Conservation (phyloP, 2,797 vertebrate species). For the Anas flavirostris region DNA sequence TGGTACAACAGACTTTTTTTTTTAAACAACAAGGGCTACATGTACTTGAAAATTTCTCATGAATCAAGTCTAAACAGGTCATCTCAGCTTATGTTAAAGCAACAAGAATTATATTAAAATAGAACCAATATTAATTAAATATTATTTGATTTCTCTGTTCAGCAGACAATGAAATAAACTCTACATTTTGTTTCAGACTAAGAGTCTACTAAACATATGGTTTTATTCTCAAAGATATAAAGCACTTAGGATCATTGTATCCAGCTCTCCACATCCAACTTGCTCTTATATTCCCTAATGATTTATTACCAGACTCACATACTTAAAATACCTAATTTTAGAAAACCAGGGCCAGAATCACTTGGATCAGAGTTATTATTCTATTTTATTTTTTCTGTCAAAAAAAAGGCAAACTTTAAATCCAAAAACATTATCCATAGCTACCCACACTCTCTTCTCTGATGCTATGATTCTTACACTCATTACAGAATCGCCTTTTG, state of each 20-base stretch:
- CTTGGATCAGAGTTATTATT: neutral
- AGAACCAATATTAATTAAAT: neutral
- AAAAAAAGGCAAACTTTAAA: neutral
- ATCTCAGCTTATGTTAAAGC: neutral
- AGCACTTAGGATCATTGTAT: neutral
- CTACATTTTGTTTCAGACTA: neutral
- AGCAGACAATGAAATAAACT: neutral
- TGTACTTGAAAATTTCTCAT: neutral
- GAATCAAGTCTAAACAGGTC: neutral
- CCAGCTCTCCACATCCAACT: neutral
- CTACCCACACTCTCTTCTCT: neutral
- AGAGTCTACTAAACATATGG: neutral
- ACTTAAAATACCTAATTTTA: slow-evolving; percentile 3
- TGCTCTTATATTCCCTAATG: neutral
- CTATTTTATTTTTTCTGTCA: neutral
- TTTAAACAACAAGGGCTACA: neutral
- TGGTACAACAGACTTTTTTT: neutral
- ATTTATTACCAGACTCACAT: neutral
- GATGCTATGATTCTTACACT: neutral
- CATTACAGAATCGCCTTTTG: neutral
- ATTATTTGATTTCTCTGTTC: neutral
- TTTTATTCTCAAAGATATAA: neutral
- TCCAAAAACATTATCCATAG: neutral
- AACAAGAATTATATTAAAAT: neutral
- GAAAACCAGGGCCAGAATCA: neutral